These are phyloP conservation scores for Amiota minor DNA, from an alignment of 2,888 invertebrate genomes.

Conservation along the genomic window DNA sequence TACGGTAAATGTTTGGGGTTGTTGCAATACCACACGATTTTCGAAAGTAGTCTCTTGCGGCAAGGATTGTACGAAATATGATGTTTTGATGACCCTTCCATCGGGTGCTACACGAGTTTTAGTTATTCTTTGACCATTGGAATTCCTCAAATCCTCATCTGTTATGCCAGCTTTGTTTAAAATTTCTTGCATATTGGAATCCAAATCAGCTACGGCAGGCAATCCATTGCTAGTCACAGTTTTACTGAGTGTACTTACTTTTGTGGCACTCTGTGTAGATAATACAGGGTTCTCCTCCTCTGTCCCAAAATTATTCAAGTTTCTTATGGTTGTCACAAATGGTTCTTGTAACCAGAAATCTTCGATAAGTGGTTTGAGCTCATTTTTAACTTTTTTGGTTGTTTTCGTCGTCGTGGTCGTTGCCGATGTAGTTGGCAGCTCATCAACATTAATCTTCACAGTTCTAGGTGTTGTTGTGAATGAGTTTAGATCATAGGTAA, in stretches of 20 bases:
- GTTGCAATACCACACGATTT: background rate
- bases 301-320: background rate
- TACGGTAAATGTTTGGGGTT: background rate
- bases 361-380: slow-evolving; percentile 23
- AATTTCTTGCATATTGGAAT: slow-evolving; percentile 43
- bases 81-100: slow-evolving; percentile 51
- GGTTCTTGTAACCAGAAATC: slow-evolving; percentile 35
- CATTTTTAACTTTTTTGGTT: background rate
- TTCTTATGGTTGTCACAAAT: slow-evolving; percentile 29
- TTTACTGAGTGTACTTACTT: slow-evolving; percentile 30
- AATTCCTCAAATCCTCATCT: slow-evolving; percentile 48
- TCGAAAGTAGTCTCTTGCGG: background rate
- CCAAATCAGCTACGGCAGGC: slow-evolving; percentile 39
- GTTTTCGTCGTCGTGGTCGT: slow-evolving; percentile 29
- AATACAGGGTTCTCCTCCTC: no score
- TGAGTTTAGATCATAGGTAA: slow-evolving; percentile 8
- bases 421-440: slow-evolving; percentile 45
- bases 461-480: background rate
- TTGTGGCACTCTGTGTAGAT: slow-evolving; percentile 23
- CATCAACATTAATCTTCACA: slow-evolving; percentile 41
- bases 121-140: slow-evolving; percentile 44
- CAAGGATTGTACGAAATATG: slow-evolving; percentile 40
- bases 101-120: slow-evolving; percentile 52
- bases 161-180: slow-evolving; percentile 53
- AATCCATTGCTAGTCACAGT: slow-evolving; percentile 33